Base-by-base conservation (phyloP, 2,888 invertebrate species). In the Conus canariensis region DNA sequence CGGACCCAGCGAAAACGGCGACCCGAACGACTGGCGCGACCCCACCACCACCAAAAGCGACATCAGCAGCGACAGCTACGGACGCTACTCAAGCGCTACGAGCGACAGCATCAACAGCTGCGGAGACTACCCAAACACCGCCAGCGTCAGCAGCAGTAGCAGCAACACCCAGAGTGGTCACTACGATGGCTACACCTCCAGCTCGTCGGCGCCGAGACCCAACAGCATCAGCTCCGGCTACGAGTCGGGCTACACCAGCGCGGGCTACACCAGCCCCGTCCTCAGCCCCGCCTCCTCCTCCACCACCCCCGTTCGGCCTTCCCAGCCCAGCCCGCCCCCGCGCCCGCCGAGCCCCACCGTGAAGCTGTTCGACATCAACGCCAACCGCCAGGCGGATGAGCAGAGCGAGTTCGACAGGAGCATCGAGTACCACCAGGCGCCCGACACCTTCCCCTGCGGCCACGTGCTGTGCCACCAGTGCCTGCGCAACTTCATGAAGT, bases 381-480 rank as follows among this genome's bases (percentile, higher is more conserved):
- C 45, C 67, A 77, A 30, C 91, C 64, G 12, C 64, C 64, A 64
- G 5, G 16, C 16, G 64, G 64, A 90, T 7, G 77, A 93, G 93
- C 88, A 92, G 80, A n/a, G 92, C 25, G 94, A 94, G 85, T 95
- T 94, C 89, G 92, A 93, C 22, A 89, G 93, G 82, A 93, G 92
- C 85, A 92, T 95, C 4, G 94, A 94, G 85, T 93, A 94, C 82
- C 92, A 94, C 19, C 92, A 94, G 58, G 94, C 95, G 5, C 95
- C 95, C 56, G 95, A 95, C 90, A 95, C 94, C 16, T 95, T 95
- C 85, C 95, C 95, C 12, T 95, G 95, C 88, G 95, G 95, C n/a
- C 95, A 95, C 92, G 93, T 94, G 58, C 90, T 95, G 45, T 95
- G 95, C 91, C 95, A 95, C 90, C 93, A 94, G 86, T 95, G 95